phyloP scores from a whole-genome alignment of 2,113 vertebrate species.

The Nothobranchius furzeri region DNA sequence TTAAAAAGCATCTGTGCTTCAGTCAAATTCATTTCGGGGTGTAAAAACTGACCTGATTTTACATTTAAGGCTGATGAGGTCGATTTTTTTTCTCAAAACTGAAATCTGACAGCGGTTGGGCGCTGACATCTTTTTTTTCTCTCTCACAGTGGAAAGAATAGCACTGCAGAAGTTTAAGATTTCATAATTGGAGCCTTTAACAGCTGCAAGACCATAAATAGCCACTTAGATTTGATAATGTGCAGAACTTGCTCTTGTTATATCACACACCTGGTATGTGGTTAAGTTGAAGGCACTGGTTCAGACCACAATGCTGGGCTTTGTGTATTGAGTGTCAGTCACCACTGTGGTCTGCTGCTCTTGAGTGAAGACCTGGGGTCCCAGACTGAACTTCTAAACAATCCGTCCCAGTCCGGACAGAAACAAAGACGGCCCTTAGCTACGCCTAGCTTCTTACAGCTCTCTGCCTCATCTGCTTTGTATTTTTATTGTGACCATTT shows the following conservation, averaged over 20 bases:
- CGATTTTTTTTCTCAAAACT: too few species aligned
- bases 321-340: conserved; percentile 75
- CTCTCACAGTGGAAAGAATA: conserved; percentile 20
- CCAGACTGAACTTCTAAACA: conserved; percentile 53
- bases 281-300: conserved; percentile 52
- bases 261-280: conserved; percentile 74
- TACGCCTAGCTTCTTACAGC: conserved; percentile 52
- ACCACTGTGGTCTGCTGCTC: conserved; percentile 62
- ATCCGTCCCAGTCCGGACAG: conserved; percentile 51
- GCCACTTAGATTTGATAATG: conserved; percentile 62
- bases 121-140: conserved; percentile 12
- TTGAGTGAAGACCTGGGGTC: conserved; percentile 55
- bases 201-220: conserved; percentile 51
- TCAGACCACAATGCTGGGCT: conserved; percentile 68
- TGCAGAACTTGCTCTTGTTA: conserved; percentile 57
- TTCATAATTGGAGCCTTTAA: conserved; percentile 36
- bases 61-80: too few species aligned
- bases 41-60: too few species aligned
- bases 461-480: conserved; percentile 90
- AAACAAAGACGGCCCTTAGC: conserved; percentile 74
- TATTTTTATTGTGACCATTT: conserved; percentile 87
- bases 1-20: too few species aligned
- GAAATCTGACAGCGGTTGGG: too few species aligned
- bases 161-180: conserved; percentile 36
- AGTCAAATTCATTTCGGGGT: too few species aligned